These are phyloP conservation scores for Varecia variegata DNA, from an alignment of 2,797 vertebrate species.

Conservation along the genomic window DNA sequence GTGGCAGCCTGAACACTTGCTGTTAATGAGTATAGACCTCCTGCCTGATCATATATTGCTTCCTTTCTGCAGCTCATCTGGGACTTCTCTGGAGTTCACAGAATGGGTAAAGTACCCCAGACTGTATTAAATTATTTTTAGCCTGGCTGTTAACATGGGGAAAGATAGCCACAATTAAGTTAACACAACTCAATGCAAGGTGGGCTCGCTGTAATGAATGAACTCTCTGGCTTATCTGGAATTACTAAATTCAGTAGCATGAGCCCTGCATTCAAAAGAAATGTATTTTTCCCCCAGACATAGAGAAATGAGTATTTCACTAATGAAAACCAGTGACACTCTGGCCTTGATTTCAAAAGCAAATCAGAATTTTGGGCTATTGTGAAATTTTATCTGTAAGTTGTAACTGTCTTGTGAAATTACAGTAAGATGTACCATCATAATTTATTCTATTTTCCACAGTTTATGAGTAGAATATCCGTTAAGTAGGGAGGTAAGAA, in stretches of 20 bases:
- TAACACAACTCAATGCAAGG: background rate
- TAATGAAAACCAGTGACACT: background rate
- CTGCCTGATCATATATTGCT: conserved; percentile 73
- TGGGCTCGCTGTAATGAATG: conserved; percentile 27
- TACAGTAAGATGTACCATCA: background rate
- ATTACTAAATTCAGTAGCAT: conserved; percentile 45
- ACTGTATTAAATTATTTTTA: conserved; percentile 63
- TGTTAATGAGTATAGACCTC: conserved; percentile 68
- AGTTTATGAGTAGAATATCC: background rate
- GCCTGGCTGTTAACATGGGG: conserved; percentile 24
- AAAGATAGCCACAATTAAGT: conserved; percentile 18
- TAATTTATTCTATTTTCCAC: background rate
- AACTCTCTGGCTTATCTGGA: background rate
- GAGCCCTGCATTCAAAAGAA: background rate
- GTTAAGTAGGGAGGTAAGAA: background rate
- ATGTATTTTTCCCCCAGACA: background rate
- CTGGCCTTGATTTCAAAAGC: background rate
- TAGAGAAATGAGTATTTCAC: background rate
- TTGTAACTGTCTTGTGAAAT: background rate
- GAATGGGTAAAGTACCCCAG: conserved; percentile 72
- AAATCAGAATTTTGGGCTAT: background rate
- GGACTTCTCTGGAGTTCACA: conserved; percentile 77
- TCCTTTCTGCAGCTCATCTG: conserved; percentile 69
- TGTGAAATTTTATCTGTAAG: background rate
- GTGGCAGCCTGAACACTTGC: background rate